These are phyloP conservation scores for Anoplolepis gracilipes DNA, from an alignment of 1,140 invertebrate genomes.

Conservation along the genomic window DNA sequence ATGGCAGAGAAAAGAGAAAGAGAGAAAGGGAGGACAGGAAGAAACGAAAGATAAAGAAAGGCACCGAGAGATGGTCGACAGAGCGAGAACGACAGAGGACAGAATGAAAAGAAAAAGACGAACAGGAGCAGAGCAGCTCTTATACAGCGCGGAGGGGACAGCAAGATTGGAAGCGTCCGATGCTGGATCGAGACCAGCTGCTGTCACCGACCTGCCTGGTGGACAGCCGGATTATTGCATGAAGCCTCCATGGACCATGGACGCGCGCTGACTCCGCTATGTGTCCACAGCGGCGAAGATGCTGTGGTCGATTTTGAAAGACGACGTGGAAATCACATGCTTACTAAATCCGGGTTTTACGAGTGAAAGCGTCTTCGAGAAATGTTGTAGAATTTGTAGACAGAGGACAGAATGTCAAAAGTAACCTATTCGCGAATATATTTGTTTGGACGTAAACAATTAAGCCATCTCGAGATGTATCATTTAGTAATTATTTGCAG, in stretches of 20 bases:
- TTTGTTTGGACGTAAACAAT: not conserved
- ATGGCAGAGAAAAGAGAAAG: constrained; percentile 25
- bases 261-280: constrained; percentile 19
- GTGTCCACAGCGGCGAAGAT: constrained; percentile 11
- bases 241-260: constrained; percentile 32
- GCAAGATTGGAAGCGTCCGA: constrained; percentile 50
- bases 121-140: constrained; percentile 54
- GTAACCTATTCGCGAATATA: not conserved
- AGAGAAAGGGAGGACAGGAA: constrained; percentile 4
- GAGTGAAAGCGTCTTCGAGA: not conserved
- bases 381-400: constrained; percentile 2
- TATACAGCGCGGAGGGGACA: constrained; percentile 21
- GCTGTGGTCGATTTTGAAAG: constrained; percentile 1
- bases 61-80: not conserved
- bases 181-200: constrained; percentile 75
- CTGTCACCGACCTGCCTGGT: constrained; percentile 71
- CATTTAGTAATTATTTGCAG: not conserved
- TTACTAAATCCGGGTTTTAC: not conserved
- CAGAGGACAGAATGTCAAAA: not conserved
- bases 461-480: not conserved
- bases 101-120: constrained; percentile 24
- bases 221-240: constrained; percentile 66
- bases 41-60: constrained; percentile 43
- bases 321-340: constrained; percentile 10
- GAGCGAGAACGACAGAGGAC: constrained; percentile 45